These are phyloP conservation scores for Oxyteleia sp. DNA, from an alignment of 2,888 invertebrate species.

Conservation along the genomic window DNA sequence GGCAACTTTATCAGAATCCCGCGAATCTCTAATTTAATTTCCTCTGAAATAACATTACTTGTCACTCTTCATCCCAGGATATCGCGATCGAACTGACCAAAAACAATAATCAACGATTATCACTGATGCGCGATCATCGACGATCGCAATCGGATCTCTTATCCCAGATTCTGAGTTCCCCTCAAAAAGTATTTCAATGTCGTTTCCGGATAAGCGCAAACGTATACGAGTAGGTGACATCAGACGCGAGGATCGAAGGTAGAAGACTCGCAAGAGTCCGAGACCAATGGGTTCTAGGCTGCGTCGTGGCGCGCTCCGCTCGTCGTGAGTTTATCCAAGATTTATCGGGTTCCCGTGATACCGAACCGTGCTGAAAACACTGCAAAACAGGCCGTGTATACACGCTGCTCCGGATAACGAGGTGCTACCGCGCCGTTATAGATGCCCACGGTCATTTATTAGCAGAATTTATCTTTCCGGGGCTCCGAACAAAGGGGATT, in stretches of 20 bases:
- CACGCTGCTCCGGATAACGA: constrained; percentile 84
- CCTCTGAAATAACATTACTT: constrained; percentile 26
- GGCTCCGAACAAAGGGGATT: constrained; percentile 79
- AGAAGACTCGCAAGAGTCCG: constrained; percentile 35
- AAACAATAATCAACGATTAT: constrained; percentile 41
- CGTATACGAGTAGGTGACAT: constrained; percentile 61
- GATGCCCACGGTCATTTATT: constrained; percentile 85
- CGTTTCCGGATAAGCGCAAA: constrained; percentile 60
- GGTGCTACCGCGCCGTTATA: constrained; percentile 86
- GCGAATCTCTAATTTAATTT: constrained; percentile 61
- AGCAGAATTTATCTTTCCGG: constrained; percentile 81
- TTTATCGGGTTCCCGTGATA: constrained; percentile 86
- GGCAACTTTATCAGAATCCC: constrained; percentile 26
- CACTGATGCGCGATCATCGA: constrained; percentile 14
- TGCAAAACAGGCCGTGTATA: constrained; percentile 84
- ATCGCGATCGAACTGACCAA: constrained; percentile 24
- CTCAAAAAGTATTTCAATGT: constrained; percentile 52
- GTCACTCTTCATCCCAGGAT: constrained; percentile 49
- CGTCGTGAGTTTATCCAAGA: constrained; percentile 80
- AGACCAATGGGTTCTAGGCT: constrained; percentile 66
- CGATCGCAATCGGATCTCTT: constrained; percentile 37
- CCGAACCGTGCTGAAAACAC: constrained; percentile 86
- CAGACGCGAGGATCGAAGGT: constrained; percentile 60
- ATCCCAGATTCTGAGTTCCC: constrained; percentile 36
- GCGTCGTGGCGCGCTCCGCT: constrained; percentile 62